Base-by-base conservation (phyloP, 2,113 vertebrate genomes). In the Irena cyanogastra region DNA sequence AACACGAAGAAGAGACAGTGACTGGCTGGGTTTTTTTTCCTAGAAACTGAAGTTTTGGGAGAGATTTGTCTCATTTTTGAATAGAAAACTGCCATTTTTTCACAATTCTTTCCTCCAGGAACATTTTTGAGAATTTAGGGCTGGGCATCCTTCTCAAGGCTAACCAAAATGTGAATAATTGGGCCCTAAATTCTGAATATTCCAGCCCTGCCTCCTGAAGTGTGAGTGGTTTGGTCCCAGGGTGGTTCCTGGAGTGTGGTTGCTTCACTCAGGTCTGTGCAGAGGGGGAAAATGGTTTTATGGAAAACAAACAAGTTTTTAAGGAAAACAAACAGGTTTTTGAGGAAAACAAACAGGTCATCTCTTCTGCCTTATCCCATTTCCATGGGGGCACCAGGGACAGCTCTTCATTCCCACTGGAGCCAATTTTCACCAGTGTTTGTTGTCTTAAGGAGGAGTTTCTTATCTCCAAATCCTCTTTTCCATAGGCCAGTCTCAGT, bases 361-460 rank as follows among this genome's bases (percentile, higher is more conserved):
- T n/a, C n/a, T 82, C 23, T 56, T 6, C 1, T 66, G 33, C 71
- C 53, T 61, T 66, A 56, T 83, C 80, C 50, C 2, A 11, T 82
- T 96, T 77, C 93, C 37, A 3, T 1, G 59, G 31, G 35, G 82
- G 82, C 83, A 81, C 37, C 42, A 44, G 50, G 83, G 41, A n/a
- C 33, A 76, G 70, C 61, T 86, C 86, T 83, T 75, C 53, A 44
- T 75, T 88, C 82, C 90, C 60, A 79, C 78, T 15, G 52, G 92
- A 94, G 75, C 95, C 97, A 93, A 85, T 96, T 98, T 98, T 95
- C 95, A 82, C 22, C 27, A 18, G 33, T 94, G 97, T 96, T 98
- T 98, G 98, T 98, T 98, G 97, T 97, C 96, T 97, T 96, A 97
- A 94, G 97, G 97, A 97, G 92, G 64, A 97, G 64, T 96, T 97